Conservation (phyloP, 92 coral and sea anemone genomes). For the Plumapathes pennacea region DNA sequence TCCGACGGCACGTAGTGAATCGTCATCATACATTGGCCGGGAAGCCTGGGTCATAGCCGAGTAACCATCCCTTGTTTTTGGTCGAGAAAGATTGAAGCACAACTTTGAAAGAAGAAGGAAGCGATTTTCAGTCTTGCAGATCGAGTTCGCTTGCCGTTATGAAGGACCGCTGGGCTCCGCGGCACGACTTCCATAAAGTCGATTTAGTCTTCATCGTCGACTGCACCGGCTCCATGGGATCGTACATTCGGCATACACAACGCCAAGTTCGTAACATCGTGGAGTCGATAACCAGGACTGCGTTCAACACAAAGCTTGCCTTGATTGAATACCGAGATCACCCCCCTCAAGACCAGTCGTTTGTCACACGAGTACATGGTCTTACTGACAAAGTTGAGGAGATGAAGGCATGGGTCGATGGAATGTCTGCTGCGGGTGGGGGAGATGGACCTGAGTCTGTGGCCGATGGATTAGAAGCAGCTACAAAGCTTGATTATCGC, state of each 20-base stretch:
- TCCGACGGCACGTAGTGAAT: no score
- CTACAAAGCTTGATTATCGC: slow-evolving; percentile 60
- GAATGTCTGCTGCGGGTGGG: slow-evolving; percentile 87
- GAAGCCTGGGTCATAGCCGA: no score
- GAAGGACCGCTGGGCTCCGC: slow-evolving; percentile 70
- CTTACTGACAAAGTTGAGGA: slow-evolving; percentile 67
- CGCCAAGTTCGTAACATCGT: slow-evolving; percentile 74
- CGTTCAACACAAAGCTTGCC: slow-evolving; percentile 74
- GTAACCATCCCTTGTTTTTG: no score
- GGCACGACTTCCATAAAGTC: slow-evolving; percentile 83
- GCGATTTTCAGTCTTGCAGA: no score
- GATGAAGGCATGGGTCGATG: slow-evolving; percentile 90
- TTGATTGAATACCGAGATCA: slow-evolving; percentile 92
- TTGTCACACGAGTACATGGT: slow-evolving; percentile 70
- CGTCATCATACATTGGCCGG: no score
- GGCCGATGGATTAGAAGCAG: slow-evolving; percentile 79
- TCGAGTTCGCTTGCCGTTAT: no score
- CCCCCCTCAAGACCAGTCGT: slow-evolving; percentile 82
- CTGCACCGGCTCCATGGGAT: slow-evolving; percentile 97
- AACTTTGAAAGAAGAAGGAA: no score
- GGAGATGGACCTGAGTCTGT: slow-evolving; percentile 94
- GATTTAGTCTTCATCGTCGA: slow-evolving; percentile 90
- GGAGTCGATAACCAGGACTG: slow-evolving; percentile 77
- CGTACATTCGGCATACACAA: slow-evolving; percentile 84
- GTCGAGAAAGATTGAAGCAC: no score